A percentile compares a stretch with the other conserved stretches of the same genome.
These are phyloP conservation scores for Polypedilum pembai DNA, from an alignment of 1,140 invertebrate genomes.

Conservation along the genomic window DNA sequence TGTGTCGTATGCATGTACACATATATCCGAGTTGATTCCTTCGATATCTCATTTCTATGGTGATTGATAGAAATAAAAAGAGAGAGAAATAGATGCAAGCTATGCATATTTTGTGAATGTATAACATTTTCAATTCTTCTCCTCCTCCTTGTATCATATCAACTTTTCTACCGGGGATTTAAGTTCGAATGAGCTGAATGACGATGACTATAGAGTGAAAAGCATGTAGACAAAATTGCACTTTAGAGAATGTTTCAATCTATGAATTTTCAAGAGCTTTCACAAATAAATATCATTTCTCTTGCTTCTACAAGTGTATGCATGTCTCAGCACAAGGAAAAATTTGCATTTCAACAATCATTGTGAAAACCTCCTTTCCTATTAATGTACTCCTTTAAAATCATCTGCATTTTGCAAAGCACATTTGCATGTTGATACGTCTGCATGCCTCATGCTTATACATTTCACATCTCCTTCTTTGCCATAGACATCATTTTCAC, in stretches of 20 bases:
- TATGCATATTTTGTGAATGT: no score
- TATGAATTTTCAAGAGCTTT: conserved; percentile 5
- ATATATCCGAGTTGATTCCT: no score
- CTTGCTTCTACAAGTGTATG: neutral
- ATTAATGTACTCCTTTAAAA: conserved; percentile 13
- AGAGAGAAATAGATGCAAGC: no score
- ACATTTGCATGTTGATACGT: conserved; percentile 17
- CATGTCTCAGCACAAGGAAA: neutral
- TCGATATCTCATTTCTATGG: no score
- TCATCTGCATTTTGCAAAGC: conserved; percentile 5
- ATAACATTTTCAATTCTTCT: neutral
- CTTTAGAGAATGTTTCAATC: conserved; percentile 18
- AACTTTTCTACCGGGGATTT: neutral
- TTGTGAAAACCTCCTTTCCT: neutral
- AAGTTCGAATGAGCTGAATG: neutral
- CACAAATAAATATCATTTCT: conserved; percentile 19
- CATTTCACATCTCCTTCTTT: neutral
- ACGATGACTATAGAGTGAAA: neutral
- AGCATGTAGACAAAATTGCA: neutral
- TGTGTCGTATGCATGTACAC: neutral
- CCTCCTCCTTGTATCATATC: neutral
- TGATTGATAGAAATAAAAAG: no score
- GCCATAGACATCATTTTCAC: neutral
- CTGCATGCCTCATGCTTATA: conserved; percentile 15
- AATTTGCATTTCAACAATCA: conserved; percentile 18